These are phyloP conservation scores for Blennius ocellaris DNA, from an alignment of 2,113 vertebrate genomes.

Conservation along the genomic window DNA sequence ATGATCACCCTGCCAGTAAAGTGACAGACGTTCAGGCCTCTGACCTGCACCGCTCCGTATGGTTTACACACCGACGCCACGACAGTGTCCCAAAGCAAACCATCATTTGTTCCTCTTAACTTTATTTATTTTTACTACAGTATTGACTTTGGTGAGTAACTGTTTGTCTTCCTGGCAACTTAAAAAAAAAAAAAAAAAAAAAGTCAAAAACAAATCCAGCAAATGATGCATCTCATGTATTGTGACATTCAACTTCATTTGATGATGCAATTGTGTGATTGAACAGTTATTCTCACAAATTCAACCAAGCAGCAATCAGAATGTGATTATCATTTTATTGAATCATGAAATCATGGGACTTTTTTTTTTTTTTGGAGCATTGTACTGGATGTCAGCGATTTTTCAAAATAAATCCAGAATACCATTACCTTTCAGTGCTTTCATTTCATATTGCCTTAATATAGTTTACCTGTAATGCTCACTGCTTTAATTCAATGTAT, in stretches of 20 bases:
- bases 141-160: background rate
- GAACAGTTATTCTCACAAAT: background rate
- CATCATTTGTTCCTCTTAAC: background rate
- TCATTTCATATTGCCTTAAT: slow-evolving; percentile 55
- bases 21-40: background rate
- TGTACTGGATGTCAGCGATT: background rate
- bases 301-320: slow-evolving; percentile 4
- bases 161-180: slow-evolving; percentile 3
- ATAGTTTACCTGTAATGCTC: slow-evolving; percentile 7
- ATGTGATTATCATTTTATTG: slow-evolving; percentile 4
- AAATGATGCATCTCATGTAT: background rate
- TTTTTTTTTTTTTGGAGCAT: background rate
- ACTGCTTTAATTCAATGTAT: background rate
- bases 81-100: slow-evolving; percentile 8
- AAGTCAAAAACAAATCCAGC: background rate
- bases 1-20: background rate
- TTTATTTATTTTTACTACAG: background rate
- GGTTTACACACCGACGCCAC: background rate
- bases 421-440: background rate
- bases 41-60: background rate
- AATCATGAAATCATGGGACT: background rate
- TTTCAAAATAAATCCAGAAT: background rate
- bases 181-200: too few relatives aligned
- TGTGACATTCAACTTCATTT: background rate
- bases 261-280: background rate